These are phyloP conservation scores for Dinoponera quadriceps DNA, from an alignment of 1,140 invertebrate genomes.

Conservation along the genomic window DNA sequence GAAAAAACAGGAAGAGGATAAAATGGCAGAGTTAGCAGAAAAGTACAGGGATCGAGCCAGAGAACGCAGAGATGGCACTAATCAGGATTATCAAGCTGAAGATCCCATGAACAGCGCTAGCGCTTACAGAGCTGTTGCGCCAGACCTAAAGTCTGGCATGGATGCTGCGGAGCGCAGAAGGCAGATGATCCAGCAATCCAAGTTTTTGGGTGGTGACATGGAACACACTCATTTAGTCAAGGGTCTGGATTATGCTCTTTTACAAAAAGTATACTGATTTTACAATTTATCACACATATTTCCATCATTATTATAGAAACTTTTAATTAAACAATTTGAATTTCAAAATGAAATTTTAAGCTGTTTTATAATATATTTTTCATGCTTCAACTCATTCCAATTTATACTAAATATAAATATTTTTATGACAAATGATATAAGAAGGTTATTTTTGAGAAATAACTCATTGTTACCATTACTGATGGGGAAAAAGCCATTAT, in stretches of 20 bases:
- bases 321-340: too few species aligned
- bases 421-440: too few species aligned
- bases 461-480: too few species aligned
- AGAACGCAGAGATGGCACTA: conserved; percentile 95
- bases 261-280: conserved; percentile 94
- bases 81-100: conserved; percentile 92
- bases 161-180: conserved; percentile 98
- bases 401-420: too few species aligned
- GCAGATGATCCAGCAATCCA: conserved; percentile 99
- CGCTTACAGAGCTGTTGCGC: conserved; percentile 97
- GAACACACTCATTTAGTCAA: conserved; percentile 99
- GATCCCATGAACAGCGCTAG: conserved; percentile 95
- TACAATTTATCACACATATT: not conserved
- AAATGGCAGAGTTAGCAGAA: conserved; percentile 97
- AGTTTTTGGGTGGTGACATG: conserved; percentile 99
- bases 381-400: too few species aligned
- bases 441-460: not conserved
- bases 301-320: not conserved
- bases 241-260: conserved; percentile 99
- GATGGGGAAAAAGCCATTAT: too few species aligned
- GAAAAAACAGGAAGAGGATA: conserved; percentile 98
- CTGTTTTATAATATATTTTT: too few species aligned
- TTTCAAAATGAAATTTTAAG: too few species aligned
- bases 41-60: conserved; percentile 97
- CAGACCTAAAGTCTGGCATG: conserved; percentile 96